Base-by-base conservation (phyloP, 2,113 vertebrate genomes). In the Xiphophorus couchianus region DNA sequence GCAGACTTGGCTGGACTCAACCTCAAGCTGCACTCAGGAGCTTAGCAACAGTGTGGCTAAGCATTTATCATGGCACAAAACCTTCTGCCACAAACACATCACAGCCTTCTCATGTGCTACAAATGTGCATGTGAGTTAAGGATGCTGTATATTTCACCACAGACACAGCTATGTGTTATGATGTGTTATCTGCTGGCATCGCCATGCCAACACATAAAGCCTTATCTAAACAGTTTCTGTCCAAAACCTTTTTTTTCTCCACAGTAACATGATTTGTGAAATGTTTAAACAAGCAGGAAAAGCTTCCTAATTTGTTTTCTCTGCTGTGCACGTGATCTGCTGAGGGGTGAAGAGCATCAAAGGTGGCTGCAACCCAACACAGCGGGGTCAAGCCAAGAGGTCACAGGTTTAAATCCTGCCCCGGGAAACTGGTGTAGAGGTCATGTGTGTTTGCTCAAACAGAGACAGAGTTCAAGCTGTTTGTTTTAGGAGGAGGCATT, bases 381-480 rank as follows among this genome's bases (percentile, higher is more conserved):
- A 54, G 61, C 48, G 37, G 82, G 87, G 86, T 92, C 89, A 84
- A 72, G 85, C 76, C 73, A 13, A 69, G 64, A 68, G 91, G 92
- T 91, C 88, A 12, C 65, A 37, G 87, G 91, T 90, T 93, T 90
- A 93, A 93, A 90, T 89, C 90, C 64, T 72, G 90, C 90, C 90
- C 82, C 74, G 65, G 88, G 91, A 86, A 82, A 76, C 68, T 78
- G 8, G 80, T 88, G 84, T 83, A 78, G 85, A 88, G 91, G 93
- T 91, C 90, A 92, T 88, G 87, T 82, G 83, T 93, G 88, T 92
- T 94, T 91, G 88, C 84, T 90, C 90, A 89, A 85, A 89, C 80
- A 86, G 77, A 76, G 76, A 44, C 82, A 88, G 84, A 88, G 89
- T 87, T 91, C 84, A 93, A 84, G 69, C 84, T 80, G 71, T 78